Evolutionary conservation across 1,140 invertebrate genomes (phyloP).

Genomic region (Drosophila watanabei): DNA sequence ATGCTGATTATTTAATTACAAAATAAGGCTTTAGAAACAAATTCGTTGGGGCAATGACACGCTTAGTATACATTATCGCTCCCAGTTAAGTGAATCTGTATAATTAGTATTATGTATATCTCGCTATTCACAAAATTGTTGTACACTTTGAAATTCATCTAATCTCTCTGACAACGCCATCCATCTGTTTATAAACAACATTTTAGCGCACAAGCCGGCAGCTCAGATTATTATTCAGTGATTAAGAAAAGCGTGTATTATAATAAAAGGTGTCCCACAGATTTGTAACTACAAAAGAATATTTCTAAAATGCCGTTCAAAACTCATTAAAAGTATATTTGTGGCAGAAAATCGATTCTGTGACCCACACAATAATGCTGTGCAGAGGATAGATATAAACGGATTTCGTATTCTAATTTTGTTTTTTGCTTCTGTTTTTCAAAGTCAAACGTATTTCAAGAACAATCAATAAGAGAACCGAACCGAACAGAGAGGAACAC

Average conservation of each 20-base stretch:
- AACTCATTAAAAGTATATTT: constrained; percentile 17
- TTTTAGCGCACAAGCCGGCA: constrained; percentile 28
- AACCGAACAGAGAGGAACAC: constrained; percentile 19
- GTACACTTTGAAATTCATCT: constrained; percentile 7
- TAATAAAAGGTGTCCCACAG: not conserved
- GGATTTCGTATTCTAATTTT: constrained; percentile 49
- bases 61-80: constrained; percentile 46
- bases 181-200: constrained; percentile 53
- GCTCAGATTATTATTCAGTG: constrained; percentile 23
- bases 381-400: constrained; percentile 33
- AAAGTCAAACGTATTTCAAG: constrained; percentile 56
- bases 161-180: constrained; percentile 14
- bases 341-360: constrained; percentile 15
- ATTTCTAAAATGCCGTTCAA: not conserved
- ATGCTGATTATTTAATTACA: constrained; percentile 34
- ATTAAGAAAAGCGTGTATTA: not conserved
- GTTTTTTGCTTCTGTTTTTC: constrained; percentile 35
- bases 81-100: constrained; percentile 10
- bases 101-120: constrained; percentile 40
- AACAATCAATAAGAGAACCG: constrained; percentile 46
- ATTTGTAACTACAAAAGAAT: not conserved
- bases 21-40: constrained; percentile 33
- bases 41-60: constrained; percentile 53
- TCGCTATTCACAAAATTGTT: constrained; percentile 9
- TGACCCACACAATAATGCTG: constrained; percentile 11